A percentile compares a stretch with the other conserved stretches of the same genome.
Conservation (phyloP, 2,797 vertebrate genomes). For the Staurois parvus region DNA sequence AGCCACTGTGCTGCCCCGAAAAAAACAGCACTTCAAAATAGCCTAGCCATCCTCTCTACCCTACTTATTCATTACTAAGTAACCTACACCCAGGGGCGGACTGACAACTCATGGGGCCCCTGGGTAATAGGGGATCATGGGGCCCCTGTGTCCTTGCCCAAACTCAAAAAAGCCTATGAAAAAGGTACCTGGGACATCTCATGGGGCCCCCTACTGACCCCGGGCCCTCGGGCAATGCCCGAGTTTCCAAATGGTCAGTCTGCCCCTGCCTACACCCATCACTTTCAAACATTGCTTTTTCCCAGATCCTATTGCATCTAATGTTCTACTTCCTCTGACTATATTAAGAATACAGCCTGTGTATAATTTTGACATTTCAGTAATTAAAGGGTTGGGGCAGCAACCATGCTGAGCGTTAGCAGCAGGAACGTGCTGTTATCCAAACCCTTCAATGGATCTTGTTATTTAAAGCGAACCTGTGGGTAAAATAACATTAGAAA, state of each 20-base stretch:
- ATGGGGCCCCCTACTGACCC: too few species aligned
- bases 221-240: too few species aligned
- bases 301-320: not conserved
- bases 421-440: not conserved
- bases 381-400: not conserved
- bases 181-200: too few species aligned
- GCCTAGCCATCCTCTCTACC: too few species aligned
- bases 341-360: not conserved
- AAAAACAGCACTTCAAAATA: too few species aligned
- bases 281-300: not conserved
- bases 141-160: too few species aligned
- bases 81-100: not conserved
- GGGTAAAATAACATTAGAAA: not conserved
- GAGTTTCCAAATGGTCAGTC: too few species aligned
- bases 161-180: too few species aligned
- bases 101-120: too few species aligned
- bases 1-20: too few species aligned
- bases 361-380: not conserved
- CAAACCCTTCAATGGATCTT: not conserved
- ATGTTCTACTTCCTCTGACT: not conserved
- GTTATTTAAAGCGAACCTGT: not conserved
- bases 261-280: not conserved
- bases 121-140: too few species aligned
- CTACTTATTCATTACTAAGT: not conserved
- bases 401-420: not conserved